phyloP scores from a whole-genome alignment of 2,797 vertebrate genomes.

The Aeoliscus strigatus region DNA sequence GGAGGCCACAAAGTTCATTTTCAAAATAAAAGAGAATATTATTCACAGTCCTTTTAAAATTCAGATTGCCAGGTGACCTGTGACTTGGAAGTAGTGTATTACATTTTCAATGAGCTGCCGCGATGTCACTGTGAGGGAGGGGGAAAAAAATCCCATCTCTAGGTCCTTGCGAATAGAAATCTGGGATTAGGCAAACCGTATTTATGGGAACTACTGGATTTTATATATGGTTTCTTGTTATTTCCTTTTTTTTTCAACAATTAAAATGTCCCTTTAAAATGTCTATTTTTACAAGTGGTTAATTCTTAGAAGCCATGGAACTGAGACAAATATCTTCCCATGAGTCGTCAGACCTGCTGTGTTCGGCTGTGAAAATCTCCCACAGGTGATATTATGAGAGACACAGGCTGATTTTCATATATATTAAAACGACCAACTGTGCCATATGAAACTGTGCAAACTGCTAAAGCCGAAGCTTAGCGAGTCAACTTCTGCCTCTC shows the following conservation, averaged over 20 bases:
- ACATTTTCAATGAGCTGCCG: constrained; percentile 98
- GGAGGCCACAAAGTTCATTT: constrained; percentile 99
- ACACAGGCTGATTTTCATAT: constrained; percentile 98
- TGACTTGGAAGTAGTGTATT: constrained; percentile 98
- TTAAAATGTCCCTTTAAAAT: not conserved
- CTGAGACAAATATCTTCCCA: constrained; percentile 23
- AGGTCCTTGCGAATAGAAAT: constrained; percentile 73
- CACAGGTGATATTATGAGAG: constrained; percentile 83
- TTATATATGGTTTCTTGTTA: constrained; percentile 31
- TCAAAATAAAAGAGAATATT: constrained; percentile 99
- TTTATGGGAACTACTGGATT: constrained; percentile 46
- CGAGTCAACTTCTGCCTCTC: constrained; percentile 70
- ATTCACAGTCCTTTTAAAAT: constrained; percentile 99
- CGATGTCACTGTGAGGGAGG: constrained; percentile 77
- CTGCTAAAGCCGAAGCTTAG: constrained; percentile 78
- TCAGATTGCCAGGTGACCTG: constrained; percentile 99
- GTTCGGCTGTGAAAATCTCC: constrained; percentile 84
- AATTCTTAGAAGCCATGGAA: constrained; percentile 34
- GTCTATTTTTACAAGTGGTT: constrained; percentile 13
- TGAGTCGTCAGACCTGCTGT: constrained; percentile 53
- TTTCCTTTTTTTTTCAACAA: constrained; percentile 12
- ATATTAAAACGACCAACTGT: constrained; percentile 93
- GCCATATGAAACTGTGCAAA: constrained; percentile 83
- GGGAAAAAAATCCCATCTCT: constrained; percentile 76
- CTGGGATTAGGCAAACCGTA: constrained; percentile 65